Evolutionary conservation across 2,797 vertebrate species (phyloP), one percentile per base, ranked within the genome.

Genomic region (Capromys pilorides): DNA sequence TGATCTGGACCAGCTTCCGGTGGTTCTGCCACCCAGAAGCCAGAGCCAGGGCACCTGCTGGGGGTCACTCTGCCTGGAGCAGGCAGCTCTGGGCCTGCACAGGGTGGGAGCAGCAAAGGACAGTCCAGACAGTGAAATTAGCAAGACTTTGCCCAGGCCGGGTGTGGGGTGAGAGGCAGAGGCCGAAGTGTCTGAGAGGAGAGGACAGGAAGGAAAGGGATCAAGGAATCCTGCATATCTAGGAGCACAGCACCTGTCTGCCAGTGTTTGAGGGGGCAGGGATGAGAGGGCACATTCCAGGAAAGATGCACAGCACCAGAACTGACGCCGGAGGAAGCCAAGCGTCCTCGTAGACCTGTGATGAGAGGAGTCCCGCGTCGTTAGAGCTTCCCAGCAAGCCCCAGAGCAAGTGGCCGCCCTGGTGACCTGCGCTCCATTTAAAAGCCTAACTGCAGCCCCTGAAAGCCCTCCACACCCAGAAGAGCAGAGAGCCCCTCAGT

Each of bases 241-340:
- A 39, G 49, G 80, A 41, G 45, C 2, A 0, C 4, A 0, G 0
- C 6, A 0, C 0, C 18, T 26, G 12, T 0, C 0, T 26, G 31
- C 31, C 1, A 0, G 6, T n/a, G 1, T 1, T 0, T 6, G 9
- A 16, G 64, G 0, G 6, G 2, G 33, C 4, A 13, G 0, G 0
- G 5, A 13, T 0, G 54, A 12, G 24, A 33, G 0, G 11, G 9
- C 1, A 0, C 0, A 0, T 0, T 22, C 59, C n/a, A 5, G 11
- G 69, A 33, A 61, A 78, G 64, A 14, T 9, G 2, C 6, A 7
- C 6, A 16, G 12, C 10, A 11, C 39, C 80, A 66, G 36, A 26
- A 45, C 11, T 2, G 21, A n/a, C 78, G 8, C 67, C 1, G 6
- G 82, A 69, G 2, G 77, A 86, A 16, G 51, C 0, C 0, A 66